Conservation (phyloP, 2,888 invertebrate species). For the Camptogramma bilineatum region DNA sequence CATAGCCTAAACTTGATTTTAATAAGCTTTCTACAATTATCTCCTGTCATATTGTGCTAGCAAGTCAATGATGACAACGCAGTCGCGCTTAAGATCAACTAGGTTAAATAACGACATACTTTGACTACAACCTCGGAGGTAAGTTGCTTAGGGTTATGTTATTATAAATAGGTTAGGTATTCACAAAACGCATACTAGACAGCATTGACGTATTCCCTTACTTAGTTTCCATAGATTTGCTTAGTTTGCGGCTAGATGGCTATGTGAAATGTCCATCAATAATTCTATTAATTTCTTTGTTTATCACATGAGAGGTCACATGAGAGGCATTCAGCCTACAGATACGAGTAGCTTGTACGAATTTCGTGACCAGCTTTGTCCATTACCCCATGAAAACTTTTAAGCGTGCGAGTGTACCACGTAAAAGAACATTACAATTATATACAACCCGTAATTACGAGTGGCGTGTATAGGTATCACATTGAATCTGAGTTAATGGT, state of each 20-base stretch:
- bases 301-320: not conserved
- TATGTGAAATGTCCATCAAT: too few species aligned
- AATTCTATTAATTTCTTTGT: not conserved
- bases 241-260: too few species aligned
- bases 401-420: not conserved
- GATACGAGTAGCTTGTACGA: not conserved
- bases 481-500: conserved; percentile 31
- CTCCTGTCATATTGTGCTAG: not conserved
- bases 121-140: not conserved
- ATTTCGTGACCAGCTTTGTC: not conserved
- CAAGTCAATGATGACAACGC: not conserved
- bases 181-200: too few species aligned
- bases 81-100: not conserved
- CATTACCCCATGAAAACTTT: not conserved
- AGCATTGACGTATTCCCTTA: too few species aligned
- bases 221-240: too few species aligned
- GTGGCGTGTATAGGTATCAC: conserved; percentile 29
- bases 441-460: conserved; percentile 23
- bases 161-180: too few species aligned
- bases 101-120: not conserved
- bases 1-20: not conserved
- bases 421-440: not conserved
- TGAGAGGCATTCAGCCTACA: not conserved
- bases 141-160: not conserved
- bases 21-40: not conserved